Base-by-base conservation (phyloP, 2,888 invertebrate species). In the Dryobota labecula region DNA sequence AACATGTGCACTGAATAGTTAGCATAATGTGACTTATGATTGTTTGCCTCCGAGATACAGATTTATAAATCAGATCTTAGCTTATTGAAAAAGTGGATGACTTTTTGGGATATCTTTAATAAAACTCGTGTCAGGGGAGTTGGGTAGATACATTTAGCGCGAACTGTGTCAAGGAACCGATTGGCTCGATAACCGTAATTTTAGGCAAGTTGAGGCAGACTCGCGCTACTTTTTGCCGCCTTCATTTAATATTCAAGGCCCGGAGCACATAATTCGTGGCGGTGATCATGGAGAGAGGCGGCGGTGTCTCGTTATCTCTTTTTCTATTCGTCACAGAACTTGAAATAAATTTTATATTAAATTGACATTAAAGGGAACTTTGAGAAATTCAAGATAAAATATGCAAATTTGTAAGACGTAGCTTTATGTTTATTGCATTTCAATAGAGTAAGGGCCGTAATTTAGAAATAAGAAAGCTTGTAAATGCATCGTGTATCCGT, bases 241-340 rank as follows among this genome's bases (percentile, higher is more conserved):
- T 89, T 88, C 90, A 89, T 91, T 94, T 92, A 90, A 90, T 91
- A 94, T 94, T 94, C 94, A 91, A 84, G 87, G 77, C 92, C 90
- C 92, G 93, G 84, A 89, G 87, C 90, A 90, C 91, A 93, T 94
- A 94, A 94, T 94, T 94, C 92, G 91, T 87, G 87, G 89, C 89
- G 91, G 90, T 93, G 93, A 93, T 94, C 93, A 92, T 90, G 87
- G 90, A 87, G 87, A 90, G 89, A 91, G 89, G 90, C 89, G 88
- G 84, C 84, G 87, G 86, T 86, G 87, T 88, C 92, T 92, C 91
- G 92, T 93, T 93, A 93, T 92, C 90, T 92, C 89, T 91, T 92
- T 90, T 92, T 91, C 90, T 92, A 92, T 92, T 92, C 91, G 88
- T 90, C 92, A 91, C 89, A 89, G 83, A 90, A 90, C 87, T 91